These are phyloP conservation scores for Perizoma flavofasciatum DNA, from an alignment of 2,888 invertebrate species.

Conservation along the genomic window DNA sequence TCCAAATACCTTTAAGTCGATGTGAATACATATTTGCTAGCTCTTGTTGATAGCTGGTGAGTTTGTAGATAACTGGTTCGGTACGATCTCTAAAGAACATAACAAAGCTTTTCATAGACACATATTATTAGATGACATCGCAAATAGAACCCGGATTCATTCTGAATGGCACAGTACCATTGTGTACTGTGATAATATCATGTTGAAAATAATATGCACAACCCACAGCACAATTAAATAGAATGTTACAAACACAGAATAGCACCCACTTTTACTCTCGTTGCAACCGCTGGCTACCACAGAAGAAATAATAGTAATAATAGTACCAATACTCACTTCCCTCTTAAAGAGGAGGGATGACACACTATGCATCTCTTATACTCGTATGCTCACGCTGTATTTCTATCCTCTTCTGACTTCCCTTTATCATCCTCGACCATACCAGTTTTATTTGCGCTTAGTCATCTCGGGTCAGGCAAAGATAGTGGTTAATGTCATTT, in stretches of 20 bases:
- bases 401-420: conserved; percentile 51
- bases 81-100: neutral
- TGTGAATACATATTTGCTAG: no score
- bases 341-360: conserved; percentile 60
- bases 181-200: conserved; percentile 25
- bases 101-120: conserved; percentile 19
- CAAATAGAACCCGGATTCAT: conserved; percentile 29
- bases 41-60: no score
- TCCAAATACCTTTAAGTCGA: no score
- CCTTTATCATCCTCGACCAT: conserved; percentile 59
- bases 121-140: conserved; percentile 15
- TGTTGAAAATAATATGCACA: conserved; percentile 32
- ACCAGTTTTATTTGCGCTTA: conserved; percentile 72
- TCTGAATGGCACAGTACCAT: conserved; percentile 25
- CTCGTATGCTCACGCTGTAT: conserved; percentile 35
- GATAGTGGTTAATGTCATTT: conserved; percentile 71
- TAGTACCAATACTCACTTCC: conserved; percentile 58
- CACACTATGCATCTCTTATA: conserved; percentile 50
- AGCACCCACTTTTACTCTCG: conserved; percentile 77
- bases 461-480: conserved; percentile 66
- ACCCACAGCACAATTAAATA: conserved; percentile 45
- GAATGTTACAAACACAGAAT: conserved; percentile 58
- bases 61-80: no score
- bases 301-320: conserved; percentile 17
- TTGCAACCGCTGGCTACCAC: conserved; percentile 49